Evolutionary conservation across 2,113 vertebrate genomes (phyloP), one percentile per base, ranked within the genome.

Genomic region (Kryptolebias marmoratus): DNA sequence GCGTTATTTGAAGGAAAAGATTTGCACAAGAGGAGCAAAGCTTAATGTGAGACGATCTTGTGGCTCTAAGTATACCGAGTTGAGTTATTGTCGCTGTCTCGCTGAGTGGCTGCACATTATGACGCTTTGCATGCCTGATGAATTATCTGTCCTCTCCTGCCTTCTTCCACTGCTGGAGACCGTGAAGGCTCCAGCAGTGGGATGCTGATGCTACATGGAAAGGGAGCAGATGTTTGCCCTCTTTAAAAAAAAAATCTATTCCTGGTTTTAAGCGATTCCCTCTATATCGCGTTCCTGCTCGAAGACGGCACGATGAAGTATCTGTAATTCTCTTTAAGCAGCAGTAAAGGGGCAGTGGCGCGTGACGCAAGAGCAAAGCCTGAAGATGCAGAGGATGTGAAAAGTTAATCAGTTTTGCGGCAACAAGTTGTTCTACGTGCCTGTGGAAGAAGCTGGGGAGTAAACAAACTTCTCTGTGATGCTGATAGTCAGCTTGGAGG

Each of bases 141-240:
- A 83, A 84, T 83, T 59, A 71, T 83, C 75, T 74, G 32, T 68
- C 63, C 63, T 80, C 62, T 73, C 61, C 56, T 64, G 60, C 72
- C 68, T 72, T 44, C 36, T 64, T 45, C 57, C 36, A 2, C 57
- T 59, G 57, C 32, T 39, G 57, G 57, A 59, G 32, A 16, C 57
- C 36, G 3, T 62, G 54, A 65, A 61, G 57, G 81, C 11, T 68
- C 53, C 42, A 56, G 56, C 76, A 64, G 86, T 44, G 44, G 71
- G 71, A 69, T 11, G 53, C 36, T 36, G 14, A 10, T 73, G 57
- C 63, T 62, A 42, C 71, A 61, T 73, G 66, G 62, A 87, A 68
- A 80, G n/a, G 59, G 83, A 69, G 64, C 86, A 88, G 89, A 89
- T 89, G 86, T 82, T 80, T 85, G 54, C 11, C 3, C 22, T 42